A percentile compares a stretch with the other conserved stretches of the same genome.
Evolutionary conservation across 2,113 vertebrate genomes (phyloP).

Genomic region (Limanda limanda): DNA sequence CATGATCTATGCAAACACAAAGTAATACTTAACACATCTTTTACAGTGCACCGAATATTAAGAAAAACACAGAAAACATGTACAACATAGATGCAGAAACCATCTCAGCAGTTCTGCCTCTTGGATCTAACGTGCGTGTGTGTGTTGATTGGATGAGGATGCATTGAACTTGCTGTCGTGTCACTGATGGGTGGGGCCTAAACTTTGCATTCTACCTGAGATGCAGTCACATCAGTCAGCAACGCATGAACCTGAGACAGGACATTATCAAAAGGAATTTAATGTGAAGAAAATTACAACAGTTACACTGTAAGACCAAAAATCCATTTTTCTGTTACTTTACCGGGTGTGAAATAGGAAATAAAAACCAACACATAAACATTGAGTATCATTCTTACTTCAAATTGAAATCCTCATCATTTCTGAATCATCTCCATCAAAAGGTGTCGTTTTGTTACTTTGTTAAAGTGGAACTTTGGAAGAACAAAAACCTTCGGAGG

Average conservation of each 20-base stretch:
- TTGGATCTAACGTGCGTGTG: constrained; percentile 61
- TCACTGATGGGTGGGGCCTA: constrained; percentile 68
- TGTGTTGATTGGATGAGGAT: constrained; percentile 57
- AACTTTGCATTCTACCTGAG: constrained; percentile 84
- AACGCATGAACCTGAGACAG: constrained; percentile 80
- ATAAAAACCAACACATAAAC: constrained; percentile 39
- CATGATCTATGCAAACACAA: constrained; percentile 81
- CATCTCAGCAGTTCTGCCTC: constrained; percentile 63
- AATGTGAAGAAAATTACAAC: constrained; percentile 57
- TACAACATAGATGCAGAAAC: constrained; percentile 80
- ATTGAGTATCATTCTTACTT: neutral
- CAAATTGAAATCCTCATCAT: constrained; percentile 17
- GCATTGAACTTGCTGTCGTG: constrained; percentile 60
- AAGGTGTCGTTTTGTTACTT: constrained; percentile 16
- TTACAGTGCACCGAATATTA: constrained; percentile 85
- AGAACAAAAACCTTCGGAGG: constrained; percentile 20
- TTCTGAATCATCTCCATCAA: neutral
- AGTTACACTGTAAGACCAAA: constrained; percentile 56
- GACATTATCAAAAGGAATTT: constrained; percentile 63
- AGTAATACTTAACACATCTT: constrained; percentile 76
- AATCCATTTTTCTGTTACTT: constrained; percentile 23
- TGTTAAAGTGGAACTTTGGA: constrained; percentile 6
- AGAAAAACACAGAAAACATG: constrained; percentile 83
- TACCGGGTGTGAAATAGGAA: constrained; percentile 46
- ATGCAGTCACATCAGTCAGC: constrained; percentile 78